phyloP scores from a whole-genome alignment of 2,888 invertebrate genomes.

The Drosophila nigricruria region DNA sequence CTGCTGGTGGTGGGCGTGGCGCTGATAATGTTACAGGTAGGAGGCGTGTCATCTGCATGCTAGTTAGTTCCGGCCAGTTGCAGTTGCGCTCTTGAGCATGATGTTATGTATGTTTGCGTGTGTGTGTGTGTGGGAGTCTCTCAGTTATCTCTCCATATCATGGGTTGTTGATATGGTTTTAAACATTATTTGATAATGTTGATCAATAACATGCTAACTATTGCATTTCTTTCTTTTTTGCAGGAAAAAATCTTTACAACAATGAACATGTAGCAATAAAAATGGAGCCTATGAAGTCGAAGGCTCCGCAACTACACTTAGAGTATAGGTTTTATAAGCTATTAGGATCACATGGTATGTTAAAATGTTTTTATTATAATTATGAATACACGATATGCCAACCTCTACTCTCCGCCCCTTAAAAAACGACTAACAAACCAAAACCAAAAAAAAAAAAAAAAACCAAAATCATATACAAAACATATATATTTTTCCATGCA shows the following conservation, averaged over 20 bases:
- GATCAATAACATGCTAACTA: background rate
- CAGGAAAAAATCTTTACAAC: slow-evolving; percentile 99
- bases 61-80: slow-evolving; percentile 22
- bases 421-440: slow-evolving; percentile 24
- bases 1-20: slow-evolving; percentile 69
- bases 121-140: slow-evolving; percentile 29
- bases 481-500: slow-evolving; percentile 27
- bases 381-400: background rate
- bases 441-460: slow-evolving; percentile 9
- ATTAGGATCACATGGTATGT: slow-evolving; percentile 97
- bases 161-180: slow-evolving; percentile 11
- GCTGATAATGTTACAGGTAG: slow-evolving; percentile 57
- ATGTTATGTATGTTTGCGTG: slow-evolving; percentile 15
- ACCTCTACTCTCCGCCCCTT: slow-evolving; percentile 9
- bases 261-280: slow-evolving; percentile 99
- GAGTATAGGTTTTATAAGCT: slow-evolving; percentile 99
- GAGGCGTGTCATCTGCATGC: slow-evolving; percentile 41
- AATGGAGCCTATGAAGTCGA: slow-evolving; percentile 99
- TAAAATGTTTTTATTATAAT: slow-evolving; percentile 36
- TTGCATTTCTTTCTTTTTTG: slow-evolving; percentile 82
- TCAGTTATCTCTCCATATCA: slow-evolving; percentile 42
- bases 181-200: background rate
- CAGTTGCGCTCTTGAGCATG: slow-evolving; percentile 51
- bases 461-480: background rate
- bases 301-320: slow-evolving; percentile 99